Percentiles rank a stretch among this genome's conserved stretches.
Evolutionary conservation across 2,888 invertebrate species (phyloP).

Genomic region (Agelastica alni): DNA sequence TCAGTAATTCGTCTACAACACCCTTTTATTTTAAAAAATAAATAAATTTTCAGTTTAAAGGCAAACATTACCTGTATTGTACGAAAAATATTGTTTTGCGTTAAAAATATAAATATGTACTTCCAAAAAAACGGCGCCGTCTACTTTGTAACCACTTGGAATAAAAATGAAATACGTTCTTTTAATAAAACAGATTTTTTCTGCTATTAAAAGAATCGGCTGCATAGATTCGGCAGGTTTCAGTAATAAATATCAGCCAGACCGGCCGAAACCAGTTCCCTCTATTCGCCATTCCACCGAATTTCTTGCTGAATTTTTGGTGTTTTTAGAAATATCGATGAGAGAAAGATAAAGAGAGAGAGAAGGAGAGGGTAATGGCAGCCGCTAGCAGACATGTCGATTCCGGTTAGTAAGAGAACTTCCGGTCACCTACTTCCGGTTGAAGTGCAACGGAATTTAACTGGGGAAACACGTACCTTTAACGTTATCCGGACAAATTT

Average conservation of each 20-base stretch:
- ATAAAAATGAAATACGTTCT: too few relatives aligned
- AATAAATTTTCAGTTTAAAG: too few relatives aligned
- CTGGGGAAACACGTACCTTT: conserved; percentile 24
- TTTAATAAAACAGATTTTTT: too few relatives aligned
- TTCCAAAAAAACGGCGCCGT: too few relatives aligned
- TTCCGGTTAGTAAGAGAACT: conserved; percentile 23
- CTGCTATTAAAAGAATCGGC: too few relatives aligned
- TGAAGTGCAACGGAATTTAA: conserved; percentile 13
- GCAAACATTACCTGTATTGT: too few relatives aligned
- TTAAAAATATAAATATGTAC: too few relatives aligned
- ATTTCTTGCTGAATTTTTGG: background rate
- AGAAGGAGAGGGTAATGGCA: conserved; percentile 2
- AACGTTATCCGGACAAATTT: conserved; percentile 21
- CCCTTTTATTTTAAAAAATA: too few relatives aligned
- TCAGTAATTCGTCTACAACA: too few relatives aligned
- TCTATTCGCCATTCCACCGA: background rate
- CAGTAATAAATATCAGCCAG: background rate
- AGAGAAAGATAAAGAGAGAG: too few relatives aligned
- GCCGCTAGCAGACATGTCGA: conserved; percentile 20
- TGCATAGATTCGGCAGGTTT: background rate
- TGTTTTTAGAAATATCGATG: conserved; percentile 4
- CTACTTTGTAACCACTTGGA: too few relatives aligned
- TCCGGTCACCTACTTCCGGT: conserved; percentile 23
- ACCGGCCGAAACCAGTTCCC: background rate
- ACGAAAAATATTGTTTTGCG: too few relatives aligned